These are phyloP conservation scores for Lymantria dispar DNA, from an alignment of 2,888 invertebrate genomes.

Conservation along the genomic window DNA sequence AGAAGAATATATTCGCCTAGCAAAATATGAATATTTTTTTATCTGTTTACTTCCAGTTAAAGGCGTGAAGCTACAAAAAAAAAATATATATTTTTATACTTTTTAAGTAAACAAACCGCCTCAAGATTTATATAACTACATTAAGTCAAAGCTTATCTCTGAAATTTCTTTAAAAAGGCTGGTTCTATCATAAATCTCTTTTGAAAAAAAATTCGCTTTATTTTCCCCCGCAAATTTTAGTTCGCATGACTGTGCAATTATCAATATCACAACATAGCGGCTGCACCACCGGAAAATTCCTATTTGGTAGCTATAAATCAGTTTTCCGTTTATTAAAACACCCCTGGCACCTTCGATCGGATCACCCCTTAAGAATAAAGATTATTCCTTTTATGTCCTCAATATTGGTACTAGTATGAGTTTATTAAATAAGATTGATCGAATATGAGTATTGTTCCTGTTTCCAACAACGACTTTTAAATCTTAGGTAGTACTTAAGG, in stretches of 20 bases:
- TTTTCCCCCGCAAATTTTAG: slow-evolving; percentile 30
- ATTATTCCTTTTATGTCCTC: slow-evolving; percentile 15
- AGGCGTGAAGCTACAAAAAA: not conserved
- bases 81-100: too few relatives aligned
- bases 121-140: not conserved
- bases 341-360: slow-evolving; percentile 52
- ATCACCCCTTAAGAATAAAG: slow-evolving; percentile 34
- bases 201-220: slow-evolving; percentile 14
- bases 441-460: not conserved
- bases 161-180: slow-evolving; percentile 19
- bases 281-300: slow-evolving; percentile 55
- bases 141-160: slow-evolving; percentile 25
- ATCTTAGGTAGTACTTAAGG: too few relatives aligned
- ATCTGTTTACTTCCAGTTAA: not conserved
- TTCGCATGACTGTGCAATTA: slow-evolving; percentile 71
- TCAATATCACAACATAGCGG: slow-evolving; percentile 50
- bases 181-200: slow-evolving; percentile 32
- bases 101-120: not conserved
- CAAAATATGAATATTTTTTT: not conserved
- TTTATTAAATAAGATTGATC: not conserved
- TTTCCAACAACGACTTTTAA: too few relatives aligned
- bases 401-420: not conserved
- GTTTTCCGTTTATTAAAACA: slow-evolving; percentile 72
- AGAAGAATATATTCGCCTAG: not conserved
- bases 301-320: slow-evolving; percentile 70